A percentile compares a stretch with the other conserved stretches of the same genome.
Conservation (phyloP, 1,140 invertebrate species). For the Sinella curviseta region DNA sequence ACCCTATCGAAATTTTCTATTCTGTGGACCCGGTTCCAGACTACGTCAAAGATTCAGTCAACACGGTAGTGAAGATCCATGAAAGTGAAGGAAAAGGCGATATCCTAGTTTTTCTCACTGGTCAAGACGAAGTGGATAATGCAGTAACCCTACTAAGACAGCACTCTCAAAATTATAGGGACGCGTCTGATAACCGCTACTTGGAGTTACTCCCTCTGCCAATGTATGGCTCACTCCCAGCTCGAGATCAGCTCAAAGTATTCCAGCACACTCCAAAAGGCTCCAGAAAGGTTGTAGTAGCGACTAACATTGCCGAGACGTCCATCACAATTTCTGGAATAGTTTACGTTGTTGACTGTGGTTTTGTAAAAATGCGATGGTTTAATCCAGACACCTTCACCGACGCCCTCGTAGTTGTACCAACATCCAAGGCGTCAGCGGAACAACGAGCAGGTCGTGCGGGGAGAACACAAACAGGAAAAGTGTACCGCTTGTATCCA, state of each 20-base stretch:
- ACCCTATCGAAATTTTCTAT: conserved; percentile 87
- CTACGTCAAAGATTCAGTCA: conserved; percentile 83
- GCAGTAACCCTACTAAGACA: conserved; percentile 69
- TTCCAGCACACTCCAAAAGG: conserved; percentile 76
- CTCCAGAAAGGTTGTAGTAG: conserved; percentile 85
- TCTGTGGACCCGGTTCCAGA: conserved; percentile 80
- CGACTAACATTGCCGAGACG: conserved; percentile 97
- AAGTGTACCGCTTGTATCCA: conserved; percentile 73
- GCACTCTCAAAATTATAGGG: conserved; percentile 61
- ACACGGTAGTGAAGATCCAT: conserved; percentile 88
- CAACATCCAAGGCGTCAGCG: conserved; percentile 85
- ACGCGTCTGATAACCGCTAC: not conserved
- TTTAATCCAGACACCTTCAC: conserved; percentile 81
- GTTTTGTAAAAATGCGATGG: conserved; percentile 94
- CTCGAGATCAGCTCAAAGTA: conserved; percentile 82
- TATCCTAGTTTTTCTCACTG: conserved; percentile 90
- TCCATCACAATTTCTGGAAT: conserved; percentile 90
- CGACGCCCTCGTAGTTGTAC: conserved; percentile 80
- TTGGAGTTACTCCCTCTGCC: conserved; percentile 78
- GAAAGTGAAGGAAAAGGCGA: conserved; percentile 75
- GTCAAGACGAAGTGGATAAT: conserved; percentile 85
- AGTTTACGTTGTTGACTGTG: conserved; percentile 90
- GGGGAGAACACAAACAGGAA: conserved; percentile 79
- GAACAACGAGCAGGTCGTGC: conserved; percentile 88
- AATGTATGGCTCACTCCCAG: conserved; percentile 87